Evolutionary conservation across 2,797 vertebrate species (phyloP).

Genomic region (Xerus rutilus): DNA sequence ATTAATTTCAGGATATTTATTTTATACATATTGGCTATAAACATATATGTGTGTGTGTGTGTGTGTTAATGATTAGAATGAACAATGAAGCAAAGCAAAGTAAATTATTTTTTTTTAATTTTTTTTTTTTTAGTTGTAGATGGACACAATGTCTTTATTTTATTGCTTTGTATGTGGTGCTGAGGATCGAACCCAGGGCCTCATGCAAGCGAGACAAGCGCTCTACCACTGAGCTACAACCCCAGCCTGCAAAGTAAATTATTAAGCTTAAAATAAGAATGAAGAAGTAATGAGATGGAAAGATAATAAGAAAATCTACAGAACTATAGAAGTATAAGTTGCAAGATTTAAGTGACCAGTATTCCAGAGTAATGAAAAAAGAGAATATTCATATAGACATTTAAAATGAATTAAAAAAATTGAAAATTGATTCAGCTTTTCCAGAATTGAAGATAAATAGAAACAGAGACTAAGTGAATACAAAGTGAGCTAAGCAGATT

Average conservation of each 20-base stretch:
- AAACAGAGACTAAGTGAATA: neutral
- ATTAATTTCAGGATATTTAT: too few relatives aligned
- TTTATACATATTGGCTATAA: neutral
- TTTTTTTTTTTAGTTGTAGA: too few relatives aligned
- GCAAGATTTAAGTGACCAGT: neutral
- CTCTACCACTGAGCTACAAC: too few relatives aligned
- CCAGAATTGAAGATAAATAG: neutral
- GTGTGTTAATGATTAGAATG: neutral
- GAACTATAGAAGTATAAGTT: neutral
- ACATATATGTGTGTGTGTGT: too few relatives aligned
- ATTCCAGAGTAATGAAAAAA: neutral
- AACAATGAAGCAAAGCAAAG: neutral
- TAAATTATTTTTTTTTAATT: too few relatives aligned
- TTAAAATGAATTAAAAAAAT: neutral
- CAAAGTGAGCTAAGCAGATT: neutral
- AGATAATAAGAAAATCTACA: neutral
- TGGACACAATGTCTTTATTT: too few relatives aligned
- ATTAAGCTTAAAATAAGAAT: neutral
- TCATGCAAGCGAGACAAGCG: too few relatives aligned
- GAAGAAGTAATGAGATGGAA: neutral
- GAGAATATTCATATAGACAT: neutral
- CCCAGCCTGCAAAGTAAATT: neutral
- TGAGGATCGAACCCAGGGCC: too few relatives aligned
- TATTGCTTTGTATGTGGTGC: too few relatives aligned
- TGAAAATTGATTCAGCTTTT: neutral